These are phyloP conservation scores for Spea bombifrons DNA, from an alignment of 2,113 vertebrate species.

Conservation along the genomic window DNA sequence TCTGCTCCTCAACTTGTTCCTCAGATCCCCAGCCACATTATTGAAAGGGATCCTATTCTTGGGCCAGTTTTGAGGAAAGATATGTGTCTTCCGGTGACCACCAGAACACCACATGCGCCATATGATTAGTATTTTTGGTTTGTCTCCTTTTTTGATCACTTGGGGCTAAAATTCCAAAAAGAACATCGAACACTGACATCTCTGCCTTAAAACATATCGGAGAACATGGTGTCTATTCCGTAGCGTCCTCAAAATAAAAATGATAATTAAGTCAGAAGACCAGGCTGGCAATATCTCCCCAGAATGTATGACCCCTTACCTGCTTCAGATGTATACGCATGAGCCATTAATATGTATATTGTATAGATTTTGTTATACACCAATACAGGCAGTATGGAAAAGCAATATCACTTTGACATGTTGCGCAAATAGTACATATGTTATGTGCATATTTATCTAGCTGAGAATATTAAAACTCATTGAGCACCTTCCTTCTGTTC, in stretches of 20 bases:
- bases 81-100: too few relatives aligned
- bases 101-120: too few relatives aligned
- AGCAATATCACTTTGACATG: slow-evolving; percentile 26
- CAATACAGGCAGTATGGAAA: not conserved
- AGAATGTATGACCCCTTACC: not conserved
- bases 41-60: too few relatives aligned
- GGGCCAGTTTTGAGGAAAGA: too few relatives aligned
- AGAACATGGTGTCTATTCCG: not conserved
- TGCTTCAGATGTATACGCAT: slow-evolving; percentile 14
- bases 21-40: too few relatives aligned
- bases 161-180: too few relatives aligned
- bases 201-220: not conserved
- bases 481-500: slow-evolving; percentile 24
- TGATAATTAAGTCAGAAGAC: not conserved
- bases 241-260: not conserved
- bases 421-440: slow-evolving; percentile 33
- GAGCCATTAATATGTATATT: slow-evolving; percentile 26
- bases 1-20: too few relatives aligned
- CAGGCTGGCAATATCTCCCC: not conserved
- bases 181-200: too few relatives aligned
- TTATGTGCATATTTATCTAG: slow-evolving; percentile 25
- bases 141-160: too few relatives aligned
- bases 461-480: slow-evolving; percentile 26
- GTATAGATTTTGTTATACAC: slow-evolving; percentile 13
- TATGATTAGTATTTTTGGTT: too few relatives aligned